phyloP scores from a whole-genome alignment of 2,888 invertebrate species.

The Cremastobaeus sp. region DNA sequence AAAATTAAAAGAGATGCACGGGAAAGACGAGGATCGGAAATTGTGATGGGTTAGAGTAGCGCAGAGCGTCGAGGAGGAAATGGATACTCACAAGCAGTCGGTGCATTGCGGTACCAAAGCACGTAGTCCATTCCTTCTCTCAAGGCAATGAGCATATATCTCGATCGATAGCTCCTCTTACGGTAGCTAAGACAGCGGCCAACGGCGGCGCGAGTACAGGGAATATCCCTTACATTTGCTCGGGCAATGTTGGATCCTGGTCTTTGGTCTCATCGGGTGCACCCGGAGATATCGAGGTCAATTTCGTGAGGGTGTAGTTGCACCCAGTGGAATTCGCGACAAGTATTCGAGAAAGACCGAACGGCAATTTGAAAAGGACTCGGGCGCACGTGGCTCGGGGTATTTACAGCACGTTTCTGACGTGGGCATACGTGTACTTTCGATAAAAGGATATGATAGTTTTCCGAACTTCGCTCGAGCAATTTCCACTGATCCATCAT shows the following conservation, averaged over 20 bases:
- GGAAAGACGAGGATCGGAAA: background rate
- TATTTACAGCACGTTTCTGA: constrained; percentile 37
- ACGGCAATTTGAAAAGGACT: constrained; percentile 31
- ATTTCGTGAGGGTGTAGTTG: constrained; percentile 32
- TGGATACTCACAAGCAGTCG: constrained; percentile 61
- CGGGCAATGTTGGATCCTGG: constrained; percentile 25
- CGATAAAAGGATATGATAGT: constrained; percentile 30
- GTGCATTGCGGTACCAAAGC: constrained; percentile 68
- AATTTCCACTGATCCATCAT: constrained; percentile 21
- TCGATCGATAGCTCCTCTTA: constrained; percentile 67
- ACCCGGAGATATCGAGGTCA: constrained; percentile 38
- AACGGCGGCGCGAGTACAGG: constrained; percentile 25
- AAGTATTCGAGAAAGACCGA: constrained; percentile 16
- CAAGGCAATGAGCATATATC: constrained; percentile 67
- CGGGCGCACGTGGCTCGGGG: constrained; percentile 23
- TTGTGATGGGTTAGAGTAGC: background rate
- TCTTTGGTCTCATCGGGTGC: constrained; percentile 29
- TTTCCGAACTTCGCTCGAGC: constrained; percentile 15
- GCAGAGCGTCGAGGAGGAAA: constrained; percentile 40
- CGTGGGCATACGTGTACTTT: constrained; percentile 10
- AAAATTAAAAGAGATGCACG: constrained; percentile 15
- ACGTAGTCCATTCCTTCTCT: constrained; percentile 69
- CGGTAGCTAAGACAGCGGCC: constrained; percentile 37
- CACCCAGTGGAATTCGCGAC: constrained; percentile 32
- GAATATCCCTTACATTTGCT: constrained; percentile 36